A percentile compares a stretch with the other conserved stretches of the same genome.
Conservation (phyloP, 2,113 vertebrate species). For the Psephotus haematonotus region DNA sequence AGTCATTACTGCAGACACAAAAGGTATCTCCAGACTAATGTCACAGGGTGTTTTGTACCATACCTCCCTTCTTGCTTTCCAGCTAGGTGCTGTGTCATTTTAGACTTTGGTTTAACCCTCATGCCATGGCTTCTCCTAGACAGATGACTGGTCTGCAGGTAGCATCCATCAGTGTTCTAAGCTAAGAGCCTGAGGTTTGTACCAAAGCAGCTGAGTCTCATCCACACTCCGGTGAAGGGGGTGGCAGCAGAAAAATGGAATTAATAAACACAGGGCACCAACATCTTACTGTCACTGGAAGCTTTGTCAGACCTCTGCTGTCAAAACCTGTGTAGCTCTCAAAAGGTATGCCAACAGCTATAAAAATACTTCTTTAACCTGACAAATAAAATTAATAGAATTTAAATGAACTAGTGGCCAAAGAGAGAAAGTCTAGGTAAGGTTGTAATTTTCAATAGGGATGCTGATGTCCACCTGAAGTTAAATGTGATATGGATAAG, state of each 20-base stretch:
- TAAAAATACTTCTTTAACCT: neutral
- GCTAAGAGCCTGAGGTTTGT: neutral
- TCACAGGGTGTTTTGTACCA: neutral
- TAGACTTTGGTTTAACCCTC: neutral
- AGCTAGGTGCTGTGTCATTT: neutral
- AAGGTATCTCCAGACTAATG: neutral
- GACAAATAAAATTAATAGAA: neutral
- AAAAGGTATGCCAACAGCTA: neutral
- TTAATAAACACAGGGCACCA: neutral
- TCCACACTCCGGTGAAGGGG: neutral
- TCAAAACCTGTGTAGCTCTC: neutral
- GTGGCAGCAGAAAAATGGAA: neutral
- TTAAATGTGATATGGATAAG: neutral
- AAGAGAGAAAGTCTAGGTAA: neutral
- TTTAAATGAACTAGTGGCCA: neutral
- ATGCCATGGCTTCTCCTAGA: neutral
- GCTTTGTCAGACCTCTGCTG: neutral
- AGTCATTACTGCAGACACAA: neutral
- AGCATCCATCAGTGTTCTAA: neutral
- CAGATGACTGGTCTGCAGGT: accelerated
- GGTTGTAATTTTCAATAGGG: neutral
- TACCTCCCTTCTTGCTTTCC: neutral
- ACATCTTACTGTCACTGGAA: neutral
- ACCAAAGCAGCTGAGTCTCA: neutral
- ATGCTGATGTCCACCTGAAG: neutral